A percentile compares a stretch with the other conserved stretches of the same genome.
Evolutionary conservation across 2,888 invertebrate species (phyloP).

Genomic region (Disparrhopalites patrizii): DNA sequence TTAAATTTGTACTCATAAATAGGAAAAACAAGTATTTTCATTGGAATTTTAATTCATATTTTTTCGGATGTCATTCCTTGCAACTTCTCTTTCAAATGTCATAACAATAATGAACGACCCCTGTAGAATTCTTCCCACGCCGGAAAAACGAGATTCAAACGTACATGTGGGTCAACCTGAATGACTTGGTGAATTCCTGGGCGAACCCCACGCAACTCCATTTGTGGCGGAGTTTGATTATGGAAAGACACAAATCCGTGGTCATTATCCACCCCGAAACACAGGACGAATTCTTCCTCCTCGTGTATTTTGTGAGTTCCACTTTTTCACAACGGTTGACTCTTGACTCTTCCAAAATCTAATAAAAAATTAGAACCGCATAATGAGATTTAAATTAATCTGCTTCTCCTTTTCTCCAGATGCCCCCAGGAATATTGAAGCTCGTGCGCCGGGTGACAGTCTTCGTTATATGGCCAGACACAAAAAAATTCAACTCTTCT

Average conservation of each 20-base stretch:
- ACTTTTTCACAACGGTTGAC: background rate
- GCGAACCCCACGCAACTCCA: no score
- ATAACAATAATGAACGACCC: no score
- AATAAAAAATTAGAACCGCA: no score
- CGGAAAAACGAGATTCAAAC: no score
- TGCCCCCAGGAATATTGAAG: background rate
- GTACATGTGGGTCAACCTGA: background rate
- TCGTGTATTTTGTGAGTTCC: background rate
- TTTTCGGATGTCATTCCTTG: no score
- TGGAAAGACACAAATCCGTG: background rate
- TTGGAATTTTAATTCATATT: no score
- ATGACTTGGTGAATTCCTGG: background rate
- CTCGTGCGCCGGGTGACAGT: background rate
- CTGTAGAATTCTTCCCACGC: no score
- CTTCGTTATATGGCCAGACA: background rate
- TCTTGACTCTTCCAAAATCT: no score
- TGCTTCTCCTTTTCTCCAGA: background rate
- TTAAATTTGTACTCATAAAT: no score
- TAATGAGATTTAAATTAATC: background rate
- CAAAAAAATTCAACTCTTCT: background rate
- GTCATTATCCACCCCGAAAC: background rate
- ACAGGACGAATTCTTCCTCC: background rate
- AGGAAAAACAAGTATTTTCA: no score
- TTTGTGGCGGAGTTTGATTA: background rate
- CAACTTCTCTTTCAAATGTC: no score